A percentile compares a stretch with the other conserved stretches of the same genome.
Evolutionary conservation across 35 echinoderm and acorn worm genomes (phyloP).

Genomic region (Amphiura filiformis): DNA sequence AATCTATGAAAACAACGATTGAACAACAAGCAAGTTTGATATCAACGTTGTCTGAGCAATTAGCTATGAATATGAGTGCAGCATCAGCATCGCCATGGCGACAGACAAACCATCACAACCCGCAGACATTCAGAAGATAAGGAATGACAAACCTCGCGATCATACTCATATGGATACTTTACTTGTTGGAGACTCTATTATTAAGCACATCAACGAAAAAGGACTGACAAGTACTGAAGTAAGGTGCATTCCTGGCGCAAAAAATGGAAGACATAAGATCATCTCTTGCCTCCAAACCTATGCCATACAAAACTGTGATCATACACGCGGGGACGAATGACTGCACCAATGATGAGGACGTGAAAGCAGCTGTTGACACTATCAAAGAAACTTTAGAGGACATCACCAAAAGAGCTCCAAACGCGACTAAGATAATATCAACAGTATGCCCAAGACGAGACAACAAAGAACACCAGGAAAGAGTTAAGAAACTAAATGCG

Average conservation of each 20-base stretch:
- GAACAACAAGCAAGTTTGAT: not conserved
- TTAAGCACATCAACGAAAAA: not conserved
- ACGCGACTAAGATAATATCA: not conserved
- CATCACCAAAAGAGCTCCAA: not conserved
- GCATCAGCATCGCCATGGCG: not conserved
- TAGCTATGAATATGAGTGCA: not conserved
- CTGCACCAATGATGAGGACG: not conserved
- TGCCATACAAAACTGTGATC: not conserved
- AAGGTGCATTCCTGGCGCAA: constrained; percentile 10
- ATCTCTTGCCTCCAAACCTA: not conserved
- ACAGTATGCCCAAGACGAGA: constrained; percentile 13
- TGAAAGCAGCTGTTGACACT: not conserved
- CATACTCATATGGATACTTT: too few relatives aligned
- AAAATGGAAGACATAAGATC: not conserved
- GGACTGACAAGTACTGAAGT: not conserved
- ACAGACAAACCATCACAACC: not conserved
- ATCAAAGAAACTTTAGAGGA: not conserved
- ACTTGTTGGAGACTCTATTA: constrained; percentile 14
- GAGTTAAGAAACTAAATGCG: not conserved
- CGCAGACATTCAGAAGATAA: not conserved
- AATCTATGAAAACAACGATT: not conserved
- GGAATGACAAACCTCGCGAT: not conserved
- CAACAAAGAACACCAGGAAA: not conserved
- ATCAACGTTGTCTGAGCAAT: not conserved
- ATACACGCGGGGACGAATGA: constrained; percentile 10